Conservation (phyloP, 1,140 invertebrate genomes). For the Macrocentrus cingulum region DNA sequence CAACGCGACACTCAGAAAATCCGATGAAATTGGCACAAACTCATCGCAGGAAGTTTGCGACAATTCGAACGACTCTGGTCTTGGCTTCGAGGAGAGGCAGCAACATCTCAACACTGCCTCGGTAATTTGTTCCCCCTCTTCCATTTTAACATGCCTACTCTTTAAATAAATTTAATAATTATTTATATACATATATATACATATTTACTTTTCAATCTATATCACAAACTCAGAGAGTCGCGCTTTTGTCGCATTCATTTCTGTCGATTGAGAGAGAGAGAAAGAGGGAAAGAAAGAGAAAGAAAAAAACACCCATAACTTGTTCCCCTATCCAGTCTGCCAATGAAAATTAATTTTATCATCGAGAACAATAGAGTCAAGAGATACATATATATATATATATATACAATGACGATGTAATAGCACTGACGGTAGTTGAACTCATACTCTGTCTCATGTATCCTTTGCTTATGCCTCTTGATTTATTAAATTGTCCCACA, state of each 20-base stretch:
- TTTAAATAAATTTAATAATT: background rate
- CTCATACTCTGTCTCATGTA: constrained; percentile 25
- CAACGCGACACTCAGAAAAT: constrained; percentile 31
- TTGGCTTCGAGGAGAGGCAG: constrained; percentile 70
- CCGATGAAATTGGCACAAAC: constrained; percentile 45
- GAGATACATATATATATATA: constrained; percentile 5
- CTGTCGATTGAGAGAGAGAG: background rate
- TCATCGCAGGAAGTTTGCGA: constrained; percentile 63
- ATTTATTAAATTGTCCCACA: constrained; percentile 39
- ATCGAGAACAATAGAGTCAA: background rate
- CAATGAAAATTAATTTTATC: background rate
- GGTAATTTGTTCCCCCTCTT: constrained; percentile 25
- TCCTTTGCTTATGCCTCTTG: constrained; percentile 23
- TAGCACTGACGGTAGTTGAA: constrained; percentile 41
- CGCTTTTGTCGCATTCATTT: constrained; percentile 7
- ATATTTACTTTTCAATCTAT: too few species aligned
- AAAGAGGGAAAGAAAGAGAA: too few species aligned
- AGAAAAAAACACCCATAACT: too few species aligned
- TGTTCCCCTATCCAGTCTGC: background rate
- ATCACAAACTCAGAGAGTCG: constrained; percentile 5
- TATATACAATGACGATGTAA: background rate
- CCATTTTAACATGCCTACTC: background rate
- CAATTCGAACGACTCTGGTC: constrained; percentile 82
- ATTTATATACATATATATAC: too few species aligned
- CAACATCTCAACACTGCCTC: constrained; percentile 35